phyloP scores from a whole-genome alignment of 2,113 vertebrate species.

The Cyanocitta stelleri region DNA sequence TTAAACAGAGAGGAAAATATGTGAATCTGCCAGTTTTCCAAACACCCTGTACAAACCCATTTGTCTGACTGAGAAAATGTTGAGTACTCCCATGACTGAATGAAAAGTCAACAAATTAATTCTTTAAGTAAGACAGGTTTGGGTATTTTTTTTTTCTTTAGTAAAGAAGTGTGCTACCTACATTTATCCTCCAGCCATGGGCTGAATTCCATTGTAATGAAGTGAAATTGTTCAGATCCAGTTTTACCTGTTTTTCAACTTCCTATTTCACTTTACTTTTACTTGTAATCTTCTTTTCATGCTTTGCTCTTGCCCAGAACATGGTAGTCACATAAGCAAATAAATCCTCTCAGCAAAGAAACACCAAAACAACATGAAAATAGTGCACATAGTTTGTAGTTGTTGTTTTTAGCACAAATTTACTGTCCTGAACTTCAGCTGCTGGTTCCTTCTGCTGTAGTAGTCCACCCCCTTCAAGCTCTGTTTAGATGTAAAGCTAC shows the following conservation, averaged over 20 bases:
- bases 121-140: neutral
- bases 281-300: neutral
- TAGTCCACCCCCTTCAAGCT: neutral
- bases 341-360: neutral
- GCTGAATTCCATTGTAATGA: conserved; percentile 55
- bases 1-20: neutral
- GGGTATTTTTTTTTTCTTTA: neutral
- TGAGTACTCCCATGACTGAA: neutral
- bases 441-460: neutral
- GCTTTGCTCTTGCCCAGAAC: neutral
- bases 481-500: neutral
- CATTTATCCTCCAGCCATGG: conserved; percentile 5
- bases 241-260: conserved; percentile 47
- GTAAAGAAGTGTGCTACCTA: neutral
- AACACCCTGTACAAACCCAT: neutral
- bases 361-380: neutral
- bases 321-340: neutral
- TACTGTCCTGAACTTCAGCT: neutral
- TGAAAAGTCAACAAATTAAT: conserved; percentile 8
- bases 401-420: neutral
- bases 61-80: neutral
- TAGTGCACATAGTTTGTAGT: neutral
- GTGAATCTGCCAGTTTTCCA: neutral
- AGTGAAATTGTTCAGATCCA: conserved; percentile 27
- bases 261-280: conserved; percentile 22